Evolutionary conservation across 2,797 vertebrate genomes (phyloP), one percentile per base, ranked within the genome.

Genomic region (Pyrocephalus nanus): DNA sequence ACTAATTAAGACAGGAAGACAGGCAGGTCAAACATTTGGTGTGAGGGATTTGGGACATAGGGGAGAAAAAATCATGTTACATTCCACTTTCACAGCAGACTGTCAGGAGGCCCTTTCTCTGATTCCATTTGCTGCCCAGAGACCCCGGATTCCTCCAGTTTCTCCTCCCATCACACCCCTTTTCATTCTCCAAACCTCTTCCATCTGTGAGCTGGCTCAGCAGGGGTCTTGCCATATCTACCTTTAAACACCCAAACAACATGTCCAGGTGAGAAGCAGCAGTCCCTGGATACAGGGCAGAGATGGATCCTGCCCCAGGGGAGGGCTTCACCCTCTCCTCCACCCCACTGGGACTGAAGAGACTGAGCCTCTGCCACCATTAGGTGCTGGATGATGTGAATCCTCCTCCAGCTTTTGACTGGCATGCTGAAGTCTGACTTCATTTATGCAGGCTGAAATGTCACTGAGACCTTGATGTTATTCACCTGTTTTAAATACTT

Each of bases 1-100:
- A 96, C 96, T 97, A 97, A 97, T 98, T 97, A 97, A 97, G 96
- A 88, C 94, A 86, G 95, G 96, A 96, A 97, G 96, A 97, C 96
- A 94, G 96, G 96, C 96, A 97, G 95, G 96, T 94, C 96, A 97
- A 97, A 97, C 97, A 97, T 98, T 98, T 97, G 97, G 94, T 86
- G 85, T 81, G 90, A 96, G 92, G 81, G 95, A 94, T 94, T 92
- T 97, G 97, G 96, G 95, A 96, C 91, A 76, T 45, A 95, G 94
- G 93, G 86, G 82, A 96, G 94, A 91, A 96, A 96, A 97, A 97
- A 93, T 95, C 96, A 93, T 80, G 92, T 95, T 95, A 72, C 89
- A 57, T 96, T 97, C 95, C 54, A 86, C 95, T 97, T 97, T 97
- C 96, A 95, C 90, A 96, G 84, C 86, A 86, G 92, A 92, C 79